phyloP scores from a whole-genome alignment of 2,113 vertebrate genomes.

The Tragelaphus strepsiceros region DNA sequence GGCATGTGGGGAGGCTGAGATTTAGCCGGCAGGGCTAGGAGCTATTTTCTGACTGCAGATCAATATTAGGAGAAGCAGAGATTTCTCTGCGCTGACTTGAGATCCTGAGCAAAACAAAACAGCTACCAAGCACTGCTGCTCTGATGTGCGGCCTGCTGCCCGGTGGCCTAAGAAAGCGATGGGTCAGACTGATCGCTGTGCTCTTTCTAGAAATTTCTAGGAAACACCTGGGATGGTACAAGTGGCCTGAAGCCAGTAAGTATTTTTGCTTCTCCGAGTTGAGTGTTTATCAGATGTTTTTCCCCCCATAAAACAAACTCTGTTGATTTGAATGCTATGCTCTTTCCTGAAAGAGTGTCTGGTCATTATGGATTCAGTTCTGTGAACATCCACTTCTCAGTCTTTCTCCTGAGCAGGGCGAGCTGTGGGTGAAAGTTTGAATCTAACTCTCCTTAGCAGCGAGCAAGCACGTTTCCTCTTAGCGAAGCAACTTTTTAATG shows the following conservation, averaged over 20 bases:
- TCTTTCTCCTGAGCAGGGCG: background rate
- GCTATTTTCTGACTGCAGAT: conserved; percentile 26
- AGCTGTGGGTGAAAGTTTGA: conserved; percentile 7
- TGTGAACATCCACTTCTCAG: conserved; percentile 17
- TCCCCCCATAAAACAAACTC: background rate
- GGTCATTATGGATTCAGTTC: background rate
- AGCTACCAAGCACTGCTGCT: background rate
- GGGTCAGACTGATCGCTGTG: background rate
- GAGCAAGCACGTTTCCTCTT: conserved; percentile 8
- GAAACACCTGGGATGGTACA: background rate
- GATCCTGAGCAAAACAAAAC: background rate
- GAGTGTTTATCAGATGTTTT: background rate
- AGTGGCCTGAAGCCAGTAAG: background rate
- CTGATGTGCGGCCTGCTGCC: background rate
- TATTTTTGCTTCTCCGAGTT: conserved; percentile 16
- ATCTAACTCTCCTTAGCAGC: background rate
- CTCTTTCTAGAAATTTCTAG: background rate
- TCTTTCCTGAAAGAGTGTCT: background rate
- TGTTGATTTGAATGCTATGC: background rate
- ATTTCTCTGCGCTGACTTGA: conserved; percentile 25
- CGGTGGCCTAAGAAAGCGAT: background rate
- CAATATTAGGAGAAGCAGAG: background rate
- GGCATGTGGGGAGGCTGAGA: rapidly evolving
- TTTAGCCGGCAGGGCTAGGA: background rate
- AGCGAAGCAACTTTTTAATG: conserved; percentile 34